Percentiles rank a stretch among this genome's conserved stretches.
phyloP scores from a whole-genome alignment of 2,113 vertebrate species.

The Terrapene triunguis region DNA sequence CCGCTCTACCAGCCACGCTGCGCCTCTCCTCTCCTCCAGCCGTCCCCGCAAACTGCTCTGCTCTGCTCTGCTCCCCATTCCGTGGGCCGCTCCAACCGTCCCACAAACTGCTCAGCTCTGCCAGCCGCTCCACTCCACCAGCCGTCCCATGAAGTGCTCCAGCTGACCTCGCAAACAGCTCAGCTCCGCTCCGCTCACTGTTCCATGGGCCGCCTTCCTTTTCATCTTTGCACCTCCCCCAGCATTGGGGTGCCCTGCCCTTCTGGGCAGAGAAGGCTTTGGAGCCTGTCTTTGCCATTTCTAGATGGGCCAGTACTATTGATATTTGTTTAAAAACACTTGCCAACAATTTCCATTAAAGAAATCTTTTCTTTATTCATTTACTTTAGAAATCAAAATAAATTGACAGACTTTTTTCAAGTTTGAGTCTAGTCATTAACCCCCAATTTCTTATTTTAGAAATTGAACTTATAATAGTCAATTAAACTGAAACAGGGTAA shows the following conservation, averaged over 20 bases:
- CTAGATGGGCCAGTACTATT: not conserved
- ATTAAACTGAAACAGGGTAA: not conserved
- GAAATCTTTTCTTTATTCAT: not conserved
- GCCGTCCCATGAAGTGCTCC: too few relatives aligned
- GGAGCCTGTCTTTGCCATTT: not conserved
- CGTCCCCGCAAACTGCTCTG: too few relatives aligned
- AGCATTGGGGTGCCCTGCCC: not conserved
- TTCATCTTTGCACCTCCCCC: not conserved
- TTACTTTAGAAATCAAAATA: constrained; percentile 36
- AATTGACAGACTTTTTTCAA: not conserved
- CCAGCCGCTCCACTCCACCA: too few relatives aligned
- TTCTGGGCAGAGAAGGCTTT: not conserved
- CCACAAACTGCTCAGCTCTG: too few relatives aligned
- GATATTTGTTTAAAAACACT: not conserved
- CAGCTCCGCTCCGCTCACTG: too few relatives aligned
- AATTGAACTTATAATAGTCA: not conserved
- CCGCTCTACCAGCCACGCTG: too few relatives aligned
- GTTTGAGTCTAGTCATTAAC: not conserved
- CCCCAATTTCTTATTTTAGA: not conserved
- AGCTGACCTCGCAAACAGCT: too few relatives aligned
- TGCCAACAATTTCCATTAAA: not conserved
- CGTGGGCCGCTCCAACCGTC: too few relatives aligned
- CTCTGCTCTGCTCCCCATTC: too few relatives aligned
- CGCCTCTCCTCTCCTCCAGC: too few relatives aligned
- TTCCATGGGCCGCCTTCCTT: too few relatives aligned